Base-by-base conservation (phyloP, 2,888 invertebrate species). In the Drosophila birchii region DNA sequence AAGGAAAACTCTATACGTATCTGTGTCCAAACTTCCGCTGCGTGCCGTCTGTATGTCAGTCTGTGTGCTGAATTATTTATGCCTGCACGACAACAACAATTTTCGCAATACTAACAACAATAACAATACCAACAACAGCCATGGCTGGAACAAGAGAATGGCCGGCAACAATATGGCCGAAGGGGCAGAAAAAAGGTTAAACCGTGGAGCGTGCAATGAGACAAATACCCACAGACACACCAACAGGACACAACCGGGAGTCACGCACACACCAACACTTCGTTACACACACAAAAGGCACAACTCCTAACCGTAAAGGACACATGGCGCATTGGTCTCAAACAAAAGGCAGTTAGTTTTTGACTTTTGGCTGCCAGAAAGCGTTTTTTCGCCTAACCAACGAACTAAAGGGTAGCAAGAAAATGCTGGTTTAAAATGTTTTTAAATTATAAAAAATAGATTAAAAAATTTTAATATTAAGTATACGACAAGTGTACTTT, bases 311-410 rank as follows among this genome's bases (percentile, higher is more conserved):
- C 63, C 63, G 78, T 73, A 86, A 80, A 73, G 78, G 86, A 67
- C 84, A 88, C 88, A 86, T 85, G 84, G 84, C 88, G 77, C 81
- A 55, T 68, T 71, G 84, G 70, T 57, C 71, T 80, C 78, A 75
- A 79, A 85, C 84, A 86, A 88, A 88, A 80, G 86, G 73, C 81
- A 83, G 79, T 86, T 84, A 83, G 88, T 86, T 83, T 84, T 83
- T 88, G 84, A 86, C 86, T 84, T 86, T 86, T 78, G 81, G 26
- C 74, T 68, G 86, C 79, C 78, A 69, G 67, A 75, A 66, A 55
- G 44, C 45, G 57, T 72, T 66, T 44, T 44, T 49, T 45, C 29
- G n/a, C n/a, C 16, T n/a, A 39, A 56, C n/a, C 14, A 45, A 26
- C n/a, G n/a, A 5, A 29, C 0, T 18, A 9, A n/a, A 18, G 67